A percentile compares a stretch with the other conserved stretches of the same genome.
phyloP scores from a whole-genome alignment of 2,113 vertebrate genomes.

The Candoia aspera region DNA sequence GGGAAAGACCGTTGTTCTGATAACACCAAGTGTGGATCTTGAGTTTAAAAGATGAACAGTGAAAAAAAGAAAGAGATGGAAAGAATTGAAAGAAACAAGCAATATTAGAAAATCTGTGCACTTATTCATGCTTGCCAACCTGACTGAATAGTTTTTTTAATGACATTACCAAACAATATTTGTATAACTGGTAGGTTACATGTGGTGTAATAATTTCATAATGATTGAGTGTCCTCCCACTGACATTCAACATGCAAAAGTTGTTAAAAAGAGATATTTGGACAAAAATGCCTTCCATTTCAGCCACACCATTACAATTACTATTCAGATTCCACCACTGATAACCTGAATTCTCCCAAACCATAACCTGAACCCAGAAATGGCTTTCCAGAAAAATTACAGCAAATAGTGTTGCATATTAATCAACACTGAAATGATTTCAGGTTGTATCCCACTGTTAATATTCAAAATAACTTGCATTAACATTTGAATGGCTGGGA shows the following conservation, averaged over 20 bases:
- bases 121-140: not conserved
- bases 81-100: no score
- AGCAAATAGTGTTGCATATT: not conserved
- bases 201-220: not conserved
- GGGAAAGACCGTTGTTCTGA: no score
- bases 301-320: not conserved
- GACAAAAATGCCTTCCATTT: not conserved
- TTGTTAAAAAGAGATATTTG: not conserved
- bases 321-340: not conserved
- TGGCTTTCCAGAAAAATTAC: not conserved
- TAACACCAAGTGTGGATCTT: no score
- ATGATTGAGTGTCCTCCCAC: not conserved
- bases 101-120: not conserved
- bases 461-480: not conserved
- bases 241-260: not conserved
- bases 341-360: not conserved
- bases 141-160: not conserved
- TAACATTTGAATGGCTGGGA: not conserved
- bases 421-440: not conserved
- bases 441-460: not conserved
- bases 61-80: no score
- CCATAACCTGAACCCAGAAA: not conserved
- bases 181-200: not conserved
- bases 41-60: no score
- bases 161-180: not conserved